Evolutionary conservation across 2,113 vertebrate species (phyloP).

Genomic region (Neolamprologus caudopunctatus): DNA sequence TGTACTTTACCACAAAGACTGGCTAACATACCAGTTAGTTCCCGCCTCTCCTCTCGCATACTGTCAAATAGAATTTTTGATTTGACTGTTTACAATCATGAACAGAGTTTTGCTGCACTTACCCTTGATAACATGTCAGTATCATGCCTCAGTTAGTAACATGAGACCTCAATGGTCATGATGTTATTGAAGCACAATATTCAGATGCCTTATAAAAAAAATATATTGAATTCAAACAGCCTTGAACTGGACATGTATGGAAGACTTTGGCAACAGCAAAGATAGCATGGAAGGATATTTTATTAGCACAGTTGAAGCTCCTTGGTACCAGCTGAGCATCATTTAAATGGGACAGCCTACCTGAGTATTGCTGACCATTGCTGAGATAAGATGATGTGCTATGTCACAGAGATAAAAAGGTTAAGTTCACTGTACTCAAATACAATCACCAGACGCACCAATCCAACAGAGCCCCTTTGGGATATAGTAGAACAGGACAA

Average conservation of each 20-base stretch:
- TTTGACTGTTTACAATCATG: not conserved
- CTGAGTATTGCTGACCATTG: not conserved
- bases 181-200: not conserved
- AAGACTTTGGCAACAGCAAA: not conserved
- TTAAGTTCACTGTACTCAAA: not conserved
- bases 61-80: not conserved
- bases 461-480: not conserved
- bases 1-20: not conserved
- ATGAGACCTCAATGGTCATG: accelerated
- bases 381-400: not conserved
- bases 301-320: not conserved
- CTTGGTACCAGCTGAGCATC: not conserved
- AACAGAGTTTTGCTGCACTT: not conserved
- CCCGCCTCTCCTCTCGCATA: not conserved
- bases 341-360: not conserved
- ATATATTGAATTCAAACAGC: not conserved
- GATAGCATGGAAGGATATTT: not conserved
- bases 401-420: not conserved
- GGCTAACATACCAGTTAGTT: not conserved
- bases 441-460: not conserved
- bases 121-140: accelerated
- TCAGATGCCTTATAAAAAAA: not conserved
- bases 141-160: not conserved
- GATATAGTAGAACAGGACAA: not conserved
- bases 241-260: not conserved